phyloP scores from a whole-genome alignment of 1,140 invertebrate species.

The Ceratina japonica region DNA sequence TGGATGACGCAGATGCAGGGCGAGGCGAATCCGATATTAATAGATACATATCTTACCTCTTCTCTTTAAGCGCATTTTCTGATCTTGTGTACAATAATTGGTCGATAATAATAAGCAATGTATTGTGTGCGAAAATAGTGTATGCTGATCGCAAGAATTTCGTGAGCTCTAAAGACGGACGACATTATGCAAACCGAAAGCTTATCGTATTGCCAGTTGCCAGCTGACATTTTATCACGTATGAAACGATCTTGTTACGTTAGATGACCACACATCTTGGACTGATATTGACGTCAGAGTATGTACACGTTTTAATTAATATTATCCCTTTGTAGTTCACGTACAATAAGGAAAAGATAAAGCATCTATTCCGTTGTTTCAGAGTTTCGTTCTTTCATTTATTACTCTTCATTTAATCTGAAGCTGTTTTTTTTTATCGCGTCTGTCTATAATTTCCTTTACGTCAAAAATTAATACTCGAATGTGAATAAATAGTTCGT shows the following conservation, averaged over 20 bases:
- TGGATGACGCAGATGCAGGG: neutral
- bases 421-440: no score
- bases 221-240: slow-evolving; percentile 35
- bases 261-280: slow-evolving; percentile 11
- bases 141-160: neutral
- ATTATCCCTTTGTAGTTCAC: neutral
- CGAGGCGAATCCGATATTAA: neutral
- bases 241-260: slow-evolving; percentile 36
- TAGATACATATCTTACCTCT: neutral
- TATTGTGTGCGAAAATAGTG: neutral
- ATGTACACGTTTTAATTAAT: slow-evolving; percentile 2
- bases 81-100: neutral
- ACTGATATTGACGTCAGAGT: slow-evolving; percentile 1
- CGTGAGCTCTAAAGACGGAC: neutral
- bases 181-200: neutral
- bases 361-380: neutral
- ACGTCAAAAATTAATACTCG: no score
- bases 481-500: no score
- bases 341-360: neutral
- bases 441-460: no score
- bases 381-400: no score
- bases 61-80: neutral
- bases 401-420: neutral
- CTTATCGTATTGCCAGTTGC: slow-evolving; percentile 29
- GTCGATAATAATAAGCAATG: no score